Conservation (phyloP, 2,113 vertebrate species). For the Pluvialis apricaria region DNA sequence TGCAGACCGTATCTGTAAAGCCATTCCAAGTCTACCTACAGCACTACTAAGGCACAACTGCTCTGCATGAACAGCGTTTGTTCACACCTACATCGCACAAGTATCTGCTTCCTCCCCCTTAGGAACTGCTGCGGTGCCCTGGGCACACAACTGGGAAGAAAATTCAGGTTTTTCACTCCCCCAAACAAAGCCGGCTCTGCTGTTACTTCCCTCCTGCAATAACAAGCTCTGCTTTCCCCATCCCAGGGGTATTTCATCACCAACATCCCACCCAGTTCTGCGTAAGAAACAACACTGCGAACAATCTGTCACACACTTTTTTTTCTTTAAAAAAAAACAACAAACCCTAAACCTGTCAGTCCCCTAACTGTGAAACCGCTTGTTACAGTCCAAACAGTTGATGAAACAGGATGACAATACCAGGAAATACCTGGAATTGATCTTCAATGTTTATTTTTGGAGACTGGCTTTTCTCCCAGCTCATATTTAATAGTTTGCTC, state of each 20-base stretch:
- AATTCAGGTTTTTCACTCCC: background rate
- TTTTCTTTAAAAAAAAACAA: background rate
- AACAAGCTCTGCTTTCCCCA: conserved; percentile 22
- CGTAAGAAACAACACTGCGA: background rate
- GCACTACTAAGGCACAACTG: background rate
- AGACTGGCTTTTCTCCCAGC: conserved; percentile 17
- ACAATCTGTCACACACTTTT: background rate
- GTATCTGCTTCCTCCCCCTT: background rate
- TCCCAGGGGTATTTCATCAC: conserved; percentile 55
- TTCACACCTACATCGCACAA: background rate
- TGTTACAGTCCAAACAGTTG: background rate
- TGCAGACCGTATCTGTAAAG: background rate
- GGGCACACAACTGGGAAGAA: background rate
- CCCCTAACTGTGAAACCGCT: background rate
- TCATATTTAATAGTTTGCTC: conserved; percentile 32
- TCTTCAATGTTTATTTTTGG: conserved; percentile 20
- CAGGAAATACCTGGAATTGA: conserved; percentile 57
- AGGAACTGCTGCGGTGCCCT: background rate
- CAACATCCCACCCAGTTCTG: conserved; percentile 33
- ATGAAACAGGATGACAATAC: conserved; percentile 41
- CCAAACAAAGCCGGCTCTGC: fast-evolving
- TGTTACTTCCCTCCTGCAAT: background rate
- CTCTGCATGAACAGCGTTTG: background rate
- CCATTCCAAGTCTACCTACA: background rate
- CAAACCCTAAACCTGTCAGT: background rate